A percentile compares a stretch with the other conserved stretches of the same genome.
Conservation (phyloP, 2,888 invertebrate genomes). For the Dynastes maya region DNA sequence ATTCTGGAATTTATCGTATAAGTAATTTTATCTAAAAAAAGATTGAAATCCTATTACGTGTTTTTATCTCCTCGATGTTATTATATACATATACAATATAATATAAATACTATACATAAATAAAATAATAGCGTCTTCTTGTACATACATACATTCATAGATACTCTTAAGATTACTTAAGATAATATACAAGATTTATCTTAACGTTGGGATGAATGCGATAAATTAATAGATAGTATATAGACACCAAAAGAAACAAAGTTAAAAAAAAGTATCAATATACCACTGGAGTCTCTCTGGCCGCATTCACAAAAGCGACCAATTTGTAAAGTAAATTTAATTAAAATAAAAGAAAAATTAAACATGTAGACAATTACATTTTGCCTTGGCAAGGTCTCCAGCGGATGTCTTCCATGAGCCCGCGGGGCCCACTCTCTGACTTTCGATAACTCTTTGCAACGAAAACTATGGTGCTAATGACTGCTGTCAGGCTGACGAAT, state of each 20-base stretch:
- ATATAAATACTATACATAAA: constrained; percentile 30
- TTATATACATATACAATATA: constrained; percentile 45
- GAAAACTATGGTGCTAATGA: constrained; percentile 71
- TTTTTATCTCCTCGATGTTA: constrained; percentile 52
- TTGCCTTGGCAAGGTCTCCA: constrained; percentile 68
- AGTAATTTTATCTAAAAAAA: constrained; percentile 67
- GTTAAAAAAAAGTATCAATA: constrained; percentile 52
- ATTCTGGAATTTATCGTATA: constrained; percentile 69
- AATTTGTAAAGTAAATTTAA: constrained; percentile 22
- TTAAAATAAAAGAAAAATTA: not conserved
- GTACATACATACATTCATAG: constrained; percentile 49
- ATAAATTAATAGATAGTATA: constrained; percentile 58
- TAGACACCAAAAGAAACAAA: constrained; percentile 61
- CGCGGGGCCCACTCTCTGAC: constrained; percentile 64
- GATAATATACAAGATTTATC: constrained; percentile 18
- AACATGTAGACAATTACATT: constrained; percentile 51
- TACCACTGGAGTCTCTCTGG: constrained; percentile 62
- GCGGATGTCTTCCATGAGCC: constrained; percentile 70
- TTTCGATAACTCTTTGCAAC: constrained; percentile 66
- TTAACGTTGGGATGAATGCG: constrained; percentile 54
- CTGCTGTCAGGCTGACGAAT: constrained; percentile 62
- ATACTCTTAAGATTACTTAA: constrained; percentile 20
- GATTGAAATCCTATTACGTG: constrained; percentile 64
- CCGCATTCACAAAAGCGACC: constrained; percentile 41
- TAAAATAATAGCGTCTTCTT: constrained; percentile 53